Evolutionary conservation across 2,888 invertebrate species (phyloP), one percentile per base, ranked within the genome.

Genomic region (Sphecodes monilicornis): DNA sequence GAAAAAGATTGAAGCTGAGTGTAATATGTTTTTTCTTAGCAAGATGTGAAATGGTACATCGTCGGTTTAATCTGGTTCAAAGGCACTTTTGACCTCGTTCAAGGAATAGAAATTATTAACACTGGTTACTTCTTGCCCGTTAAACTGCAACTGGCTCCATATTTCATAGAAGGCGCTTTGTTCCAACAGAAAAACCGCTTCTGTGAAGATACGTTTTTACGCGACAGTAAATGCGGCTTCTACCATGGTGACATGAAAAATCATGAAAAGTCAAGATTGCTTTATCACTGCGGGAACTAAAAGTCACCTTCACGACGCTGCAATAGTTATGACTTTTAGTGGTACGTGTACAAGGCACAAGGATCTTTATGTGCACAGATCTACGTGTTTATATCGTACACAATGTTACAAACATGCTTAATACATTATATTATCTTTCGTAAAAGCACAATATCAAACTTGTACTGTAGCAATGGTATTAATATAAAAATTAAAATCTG

Each of bases 241-340:
- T 29, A 26, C 16, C 36, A 36, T 10, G 36, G 32, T 10, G 11
- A 36, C 36, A n/a, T 36, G 36, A 3, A 36, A 36, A 22, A 36
- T 32, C 66, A 32, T 36, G 66, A 68, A 68, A 68, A 36, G 66
- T 36, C 36, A 68, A 36, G 66, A 54, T 54, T 60, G 16, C 36
- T 36, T 66, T 36, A 66, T 36, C 66, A 36, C 86, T 79, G 83
- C 74, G 86, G 89, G 90, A 91, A 32, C 41, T n/a, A 32, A 3
- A 32, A 54, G 54, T 13, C 41, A 43, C 36, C 57, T 60, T 46
- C 29, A 26, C 43, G n/a, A 26, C 16, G 43, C 10, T 66, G 36
- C 66, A 36, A 60, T 29, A 6, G 29, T 60, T 16, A 16, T 29
- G 60, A 60, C 60, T 29, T 57, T 29, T 60, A 60, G 60, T 60